These are phyloP conservation scores for Rallus limicola DNA, from an alignment of 2,113 vertebrate species.

Conservation along the genomic window DNA sequence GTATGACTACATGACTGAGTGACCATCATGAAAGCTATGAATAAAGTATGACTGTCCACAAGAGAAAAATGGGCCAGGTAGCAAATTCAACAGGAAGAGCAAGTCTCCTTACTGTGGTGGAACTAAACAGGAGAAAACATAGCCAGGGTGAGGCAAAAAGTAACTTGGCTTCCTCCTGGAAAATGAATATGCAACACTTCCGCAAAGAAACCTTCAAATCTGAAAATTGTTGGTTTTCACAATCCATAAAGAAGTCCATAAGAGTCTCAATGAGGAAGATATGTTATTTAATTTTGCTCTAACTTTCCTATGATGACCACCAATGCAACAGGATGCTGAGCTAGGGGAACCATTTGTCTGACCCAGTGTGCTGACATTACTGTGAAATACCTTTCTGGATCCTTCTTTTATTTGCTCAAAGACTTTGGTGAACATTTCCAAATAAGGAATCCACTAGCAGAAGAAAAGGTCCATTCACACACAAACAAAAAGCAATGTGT, in stretches of 20 bases:
- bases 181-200: background rate
- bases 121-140: background rate
- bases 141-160: background rate
- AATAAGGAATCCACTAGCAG: slow-evolving; percentile 15
- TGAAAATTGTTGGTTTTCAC: background rate
- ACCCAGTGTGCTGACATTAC: background rate
- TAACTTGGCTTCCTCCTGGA: background rate
- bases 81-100: background rate
- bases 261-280: background rate
- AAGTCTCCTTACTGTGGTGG: background rate
- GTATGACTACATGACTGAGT: background rate
- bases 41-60: background rate
- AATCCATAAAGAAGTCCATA: background rate
- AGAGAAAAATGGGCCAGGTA: background rate
- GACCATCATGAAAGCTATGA: background rate
- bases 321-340: background rate
- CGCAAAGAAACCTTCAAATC: slow-evolving; percentile 5
- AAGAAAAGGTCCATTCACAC: slow-evolving; percentile 33
- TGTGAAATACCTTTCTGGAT: background rate
- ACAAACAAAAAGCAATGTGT: slow-evolving; percentile 48
- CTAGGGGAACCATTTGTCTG: background rate
- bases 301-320: background rate
- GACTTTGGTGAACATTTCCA: background rate
- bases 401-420: background rate
- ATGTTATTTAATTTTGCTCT: background rate